A percentile compares a stretch with the other conserved stretches of the same genome.
These are phyloP conservation scores for Pica pica DNA, from an alignment of 2,113 vertebrate species.

Conservation along the genomic window DNA sequence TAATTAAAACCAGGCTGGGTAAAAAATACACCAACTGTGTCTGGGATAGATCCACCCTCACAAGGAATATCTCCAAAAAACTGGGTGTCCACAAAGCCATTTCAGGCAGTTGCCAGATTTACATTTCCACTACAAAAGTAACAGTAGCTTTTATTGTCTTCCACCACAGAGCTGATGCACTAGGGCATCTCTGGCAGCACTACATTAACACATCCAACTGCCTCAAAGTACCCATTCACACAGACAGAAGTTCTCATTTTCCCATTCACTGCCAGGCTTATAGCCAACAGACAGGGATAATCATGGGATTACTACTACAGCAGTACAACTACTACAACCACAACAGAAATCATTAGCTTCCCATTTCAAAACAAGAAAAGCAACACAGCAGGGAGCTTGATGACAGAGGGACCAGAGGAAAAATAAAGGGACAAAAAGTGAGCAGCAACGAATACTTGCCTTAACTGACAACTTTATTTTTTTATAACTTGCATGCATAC, in stretches of 20 bases:
- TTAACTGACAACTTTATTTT: not conserved
- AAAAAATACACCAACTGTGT: not conserved
- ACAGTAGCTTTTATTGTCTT: slow-evolving; percentile 2
- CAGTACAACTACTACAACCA: slow-evolving; percentile 11
- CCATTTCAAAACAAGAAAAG: slow-evolving; percentile 23
- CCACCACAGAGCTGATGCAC: not conserved
- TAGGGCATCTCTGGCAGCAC: slow-evolving; percentile 17
- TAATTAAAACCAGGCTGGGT: not conserved
- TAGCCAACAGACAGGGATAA: slow-evolving; percentile 43
- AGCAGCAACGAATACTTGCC: not conserved
- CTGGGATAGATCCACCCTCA: not conserved
- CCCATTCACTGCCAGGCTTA: slow-evolving; percentile 51
- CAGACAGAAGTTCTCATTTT: not conserved
- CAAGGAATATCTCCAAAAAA: not conserved
- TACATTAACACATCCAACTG: slow-evolving; percentile 4
- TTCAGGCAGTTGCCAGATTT: not conserved
- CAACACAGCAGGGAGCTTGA: not conserved
- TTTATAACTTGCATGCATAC: not conserved
- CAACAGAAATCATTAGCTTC: slow-evolving; percentile 51
- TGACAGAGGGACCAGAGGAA: not conserved
- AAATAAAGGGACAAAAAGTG: not conserved
- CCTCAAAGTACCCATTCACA: slow-evolving; percentile 36
- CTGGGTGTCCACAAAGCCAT: not conserved
- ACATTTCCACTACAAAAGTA: not conserved
- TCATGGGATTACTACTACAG: slow-evolving; percentile 49